Percentiles rank a stretch among this genome's conserved stretches.
Evolutionary conservation across 2,888 invertebrate genomes (phyloP).

Genomic region (Malachius bipustulatus): DNA sequence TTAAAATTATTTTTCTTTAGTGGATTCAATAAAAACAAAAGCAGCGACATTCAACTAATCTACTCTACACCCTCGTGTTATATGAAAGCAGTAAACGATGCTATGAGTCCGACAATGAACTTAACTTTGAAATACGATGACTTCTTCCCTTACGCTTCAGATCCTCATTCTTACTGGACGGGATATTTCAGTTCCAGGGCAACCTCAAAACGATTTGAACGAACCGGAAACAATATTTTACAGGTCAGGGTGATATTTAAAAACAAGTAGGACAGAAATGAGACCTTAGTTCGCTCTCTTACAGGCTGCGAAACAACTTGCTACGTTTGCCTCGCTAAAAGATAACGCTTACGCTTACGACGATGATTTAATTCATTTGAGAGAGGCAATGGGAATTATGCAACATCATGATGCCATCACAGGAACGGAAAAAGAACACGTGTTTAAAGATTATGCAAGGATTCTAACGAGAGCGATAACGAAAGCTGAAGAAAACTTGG

Average conservation of each 20-base stretch:
- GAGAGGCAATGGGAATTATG: conserved; percentile 62
- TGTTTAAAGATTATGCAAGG: conserved; percentile 38
- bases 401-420: conserved; percentile 77
- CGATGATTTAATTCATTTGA: conserved; percentile 44
- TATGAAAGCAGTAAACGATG: conserved; percentile 50
- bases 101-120: conserved; percentile 6
- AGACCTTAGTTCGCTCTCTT: neutral
- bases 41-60: conserved; percentile 47
- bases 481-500: neutral
- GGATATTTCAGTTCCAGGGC: conserved; percentile 80
- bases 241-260: conserved; percentile 50
- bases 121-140: conserved; percentile 64
- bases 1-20: neutral
- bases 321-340: neutral
- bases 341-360: conserved; percentile 23
- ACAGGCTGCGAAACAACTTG: conserved; percentile 1
- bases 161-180: conserved; percentile 80
- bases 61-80: conserved; percentile 78
- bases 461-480: neutral
- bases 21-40: neutral
- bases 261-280: too few relatives aligned
- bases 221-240: conserved; percentile 58
- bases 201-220: conserved; percentile 62
- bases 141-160: conserved; percentile 83
- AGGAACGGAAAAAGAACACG: conserved; percentile 29